These are phyloP conservation scores for Leptoteleia sp. DNA, from an alignment of 1,140 invertebrate species.

Conservation along the genomic window DNA sequence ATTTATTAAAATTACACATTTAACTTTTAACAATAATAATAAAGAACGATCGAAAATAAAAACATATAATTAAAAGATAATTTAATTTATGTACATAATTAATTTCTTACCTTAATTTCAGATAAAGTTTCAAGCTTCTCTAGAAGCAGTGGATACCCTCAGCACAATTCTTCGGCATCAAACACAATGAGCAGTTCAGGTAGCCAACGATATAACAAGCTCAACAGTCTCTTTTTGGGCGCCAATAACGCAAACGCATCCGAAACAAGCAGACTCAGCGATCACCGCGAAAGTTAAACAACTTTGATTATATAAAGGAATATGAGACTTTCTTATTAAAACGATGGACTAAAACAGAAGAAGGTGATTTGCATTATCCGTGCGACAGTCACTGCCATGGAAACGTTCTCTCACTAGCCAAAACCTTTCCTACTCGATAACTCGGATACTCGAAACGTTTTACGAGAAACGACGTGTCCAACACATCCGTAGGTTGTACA, in stretches of 20 bases:
- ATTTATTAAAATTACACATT: no score
- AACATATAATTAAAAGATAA: no score
- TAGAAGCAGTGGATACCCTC: conserved; percentile 72
- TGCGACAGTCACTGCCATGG: conserved; percentile 60
- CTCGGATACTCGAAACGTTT: conserved; percentile 15
- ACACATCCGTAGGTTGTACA: conserved; percentile 29
- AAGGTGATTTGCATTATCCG: conserved; percentile 8
- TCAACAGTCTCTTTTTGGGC: conserved; percentile 76
- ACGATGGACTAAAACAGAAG: conserved; percentile 19
- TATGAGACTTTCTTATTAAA: conserved; percentile 44
- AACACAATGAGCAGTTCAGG: conserved; percentile 79
- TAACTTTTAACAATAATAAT: no score
- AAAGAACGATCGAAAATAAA: no score
- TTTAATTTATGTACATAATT: no score
- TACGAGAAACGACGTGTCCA: conserved; percentile 5
- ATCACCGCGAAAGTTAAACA: conserved; percentile 78
- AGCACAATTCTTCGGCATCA: conserved; percentile 77
- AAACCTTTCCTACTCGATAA: conserved; percentile 34
- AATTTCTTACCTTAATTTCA: no score
- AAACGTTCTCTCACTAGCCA: conserved; percentile 43
- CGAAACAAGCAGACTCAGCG: conserved; percentile 74
- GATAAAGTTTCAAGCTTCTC: conserved; percentile 79
- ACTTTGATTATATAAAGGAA: conserved; percentile 1
- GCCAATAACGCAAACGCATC: conserved; percentile 72
- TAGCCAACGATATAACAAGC: conserved; percentile 79